phyloP scores from a whole-genome alignment of 2,113 vertebrate species.

The Oryzias javanicus region DNA sequence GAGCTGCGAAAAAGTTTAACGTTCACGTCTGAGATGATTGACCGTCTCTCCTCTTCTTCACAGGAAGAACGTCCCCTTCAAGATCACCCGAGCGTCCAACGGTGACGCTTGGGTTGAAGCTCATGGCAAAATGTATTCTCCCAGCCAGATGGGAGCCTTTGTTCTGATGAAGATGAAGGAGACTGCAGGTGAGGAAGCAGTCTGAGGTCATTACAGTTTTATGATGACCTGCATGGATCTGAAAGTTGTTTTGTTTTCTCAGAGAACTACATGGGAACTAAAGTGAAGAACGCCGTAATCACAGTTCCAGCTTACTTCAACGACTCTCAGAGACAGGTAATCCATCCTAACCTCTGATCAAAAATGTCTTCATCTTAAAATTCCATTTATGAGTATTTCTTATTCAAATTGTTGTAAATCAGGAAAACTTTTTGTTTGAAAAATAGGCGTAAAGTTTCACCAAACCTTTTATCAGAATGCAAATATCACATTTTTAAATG shows the following conservation, averaged over 20 bases:
- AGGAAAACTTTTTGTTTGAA: too few relatives aligned
- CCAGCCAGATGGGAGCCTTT: conserved; percentile 95
- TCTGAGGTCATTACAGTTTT: background rate
- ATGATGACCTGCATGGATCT: background rate
- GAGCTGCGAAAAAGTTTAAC: background rate
- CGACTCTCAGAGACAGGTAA: conserved; percentile 97
- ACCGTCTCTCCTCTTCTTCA: conserved; percentile 8
- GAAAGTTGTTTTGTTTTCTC: conserved; percentile 28
- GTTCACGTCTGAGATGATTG: background rate
- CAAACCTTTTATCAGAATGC: too few relatives aligned
- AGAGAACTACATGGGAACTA: conserved; percentile 93
- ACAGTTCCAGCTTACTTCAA: conserved; percentile 99
- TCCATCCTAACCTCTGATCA: background rate
- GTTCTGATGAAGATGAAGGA: conserved; percentile 99
- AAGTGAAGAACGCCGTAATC: conserved; percentile 94
- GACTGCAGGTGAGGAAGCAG: conserved; percentile 84
- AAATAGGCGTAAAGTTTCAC: too few relatives aligned
- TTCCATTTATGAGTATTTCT: too few relatives aligned
- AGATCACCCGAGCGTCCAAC: conserved; percentile 95
- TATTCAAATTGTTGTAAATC: too few relatives aligned
- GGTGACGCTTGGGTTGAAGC: conserved; percentile 98
- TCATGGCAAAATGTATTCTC: conserved; percentile 95
- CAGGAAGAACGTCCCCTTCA: conserved; percentile 96
- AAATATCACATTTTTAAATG: too few relatives aligned
- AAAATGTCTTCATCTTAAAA: background rate